A percentile compares a stretch with the other conserved stretches of the same genome.
Conservation (phyloP, 2,797 vertebrate species). For the Nasua narica region DNA sequence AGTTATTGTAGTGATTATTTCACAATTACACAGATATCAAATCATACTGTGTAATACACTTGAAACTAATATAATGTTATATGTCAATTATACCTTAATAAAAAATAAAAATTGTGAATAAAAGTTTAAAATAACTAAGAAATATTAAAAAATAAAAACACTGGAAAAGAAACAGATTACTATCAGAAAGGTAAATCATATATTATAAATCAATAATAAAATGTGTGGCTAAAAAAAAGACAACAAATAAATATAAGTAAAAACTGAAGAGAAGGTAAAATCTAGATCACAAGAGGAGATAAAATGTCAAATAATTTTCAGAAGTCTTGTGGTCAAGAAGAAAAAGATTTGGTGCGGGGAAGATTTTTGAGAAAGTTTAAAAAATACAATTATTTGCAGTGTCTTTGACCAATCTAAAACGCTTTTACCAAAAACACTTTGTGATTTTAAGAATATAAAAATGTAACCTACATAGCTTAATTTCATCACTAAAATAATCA, state of each 20-base stretch:
- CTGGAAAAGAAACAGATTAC: background rate
- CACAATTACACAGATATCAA: background rate
- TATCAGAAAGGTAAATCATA: background rate
- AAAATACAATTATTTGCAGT: background rate
- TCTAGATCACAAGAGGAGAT: background rate
- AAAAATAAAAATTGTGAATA: background rate
- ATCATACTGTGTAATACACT: background rate
- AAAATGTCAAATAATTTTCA: background rate
- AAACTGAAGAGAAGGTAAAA: background rate
- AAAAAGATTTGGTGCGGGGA: background rate
- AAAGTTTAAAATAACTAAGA: background rate
- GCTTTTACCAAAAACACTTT: background rate
- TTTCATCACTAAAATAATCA: background rate
- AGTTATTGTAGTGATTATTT: background rate
- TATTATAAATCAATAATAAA: background rate
- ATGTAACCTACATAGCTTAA: background rate
- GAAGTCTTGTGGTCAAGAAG: background rate
- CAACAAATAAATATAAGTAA: background rate
- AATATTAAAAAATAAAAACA: background rate
- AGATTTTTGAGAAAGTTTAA: background rate
- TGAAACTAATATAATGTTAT: background rate
- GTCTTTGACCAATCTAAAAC: background rate
- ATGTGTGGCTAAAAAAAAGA: background rate
- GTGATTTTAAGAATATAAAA: conserved; percentile 32
- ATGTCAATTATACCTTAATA: background rate